Evolutionary conservation across 2,797 vertebrate species (phyloP).

Genomic region (Denticeps clupeoides): DNA sequence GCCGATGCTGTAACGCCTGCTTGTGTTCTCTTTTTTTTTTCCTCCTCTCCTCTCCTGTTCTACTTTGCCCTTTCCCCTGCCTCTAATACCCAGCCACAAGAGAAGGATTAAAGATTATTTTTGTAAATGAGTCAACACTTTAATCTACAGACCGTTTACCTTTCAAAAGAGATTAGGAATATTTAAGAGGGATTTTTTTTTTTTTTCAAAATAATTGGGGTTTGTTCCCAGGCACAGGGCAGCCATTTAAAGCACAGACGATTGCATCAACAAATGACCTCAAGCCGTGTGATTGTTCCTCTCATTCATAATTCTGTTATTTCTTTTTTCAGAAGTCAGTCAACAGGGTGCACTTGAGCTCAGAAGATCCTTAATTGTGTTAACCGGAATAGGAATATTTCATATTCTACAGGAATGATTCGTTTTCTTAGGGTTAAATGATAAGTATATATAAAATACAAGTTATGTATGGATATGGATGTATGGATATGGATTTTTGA

Average conservation of each 20-base stretch:
- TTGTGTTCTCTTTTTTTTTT: constrained; percentile 22
- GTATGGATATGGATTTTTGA: too few species aligned
- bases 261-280: constrained; percentile 20
- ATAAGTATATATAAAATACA: too few species aligned
- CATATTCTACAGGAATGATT: too few species aligned
- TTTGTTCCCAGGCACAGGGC: constrained; percentile 37
- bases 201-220: constrained; percentile 46
- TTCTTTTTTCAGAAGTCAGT: too few species aligned
- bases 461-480: too few species aligned
- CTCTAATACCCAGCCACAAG: constrained; percentile 40
- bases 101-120: constrained; percentile 54
- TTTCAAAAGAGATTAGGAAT: constrained; percentile 55
- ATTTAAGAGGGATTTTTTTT: constrained; percentile 58
- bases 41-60: constrained; percentile 21
- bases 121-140: constrained; percentile 50
- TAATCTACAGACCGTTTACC: constrained; percentile 48
- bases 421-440: too few species aligned
- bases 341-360: too few species aligned
- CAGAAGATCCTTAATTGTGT: too few species aligned
- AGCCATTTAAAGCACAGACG: constrained; percentile 26
- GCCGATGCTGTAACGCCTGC: too few species aligned
- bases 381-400: too few species aligned
- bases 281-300: constrained; percentile 1
- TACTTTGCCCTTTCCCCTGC: constrained; percentile 30
- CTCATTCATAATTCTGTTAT: too few species aligned